Percentiles rank a stretch among this genome's conserved stretches.
Evolutionary conservation across 2,888 invertebrate species (phyloP).

Genomic region (Patella caerulea): DNA sequence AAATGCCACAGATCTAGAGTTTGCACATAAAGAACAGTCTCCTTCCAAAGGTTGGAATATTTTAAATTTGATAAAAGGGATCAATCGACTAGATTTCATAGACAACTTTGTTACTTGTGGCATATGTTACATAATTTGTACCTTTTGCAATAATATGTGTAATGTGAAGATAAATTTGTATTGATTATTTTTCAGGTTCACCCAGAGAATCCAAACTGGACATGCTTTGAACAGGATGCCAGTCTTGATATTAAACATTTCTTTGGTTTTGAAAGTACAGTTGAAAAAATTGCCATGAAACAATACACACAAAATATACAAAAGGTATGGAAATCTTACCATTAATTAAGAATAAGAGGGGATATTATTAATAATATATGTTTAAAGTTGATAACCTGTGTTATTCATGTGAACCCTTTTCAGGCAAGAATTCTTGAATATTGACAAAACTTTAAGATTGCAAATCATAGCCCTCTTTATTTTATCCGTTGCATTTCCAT

Average conservation of each 20-base stretch:
- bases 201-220: conserved; percentile 94
- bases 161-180: neutral
- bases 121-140: no score
- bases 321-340: conserved; percentile 73
- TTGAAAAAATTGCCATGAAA: conserved; percentile 96
- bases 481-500: no score
- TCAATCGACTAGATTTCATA: no score
- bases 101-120: no score
- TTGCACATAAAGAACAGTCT: no score
- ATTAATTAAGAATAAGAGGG: neutral
- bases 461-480: no score
- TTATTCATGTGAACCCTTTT: neutral
- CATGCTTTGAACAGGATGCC: conserved; percentile 95
- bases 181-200: conserved; percentile 79
- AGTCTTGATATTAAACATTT: conserved; percentile 93
- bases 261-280: conserved; percentile 93
- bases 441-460: no score
- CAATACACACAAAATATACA: conserved; percentile 91
- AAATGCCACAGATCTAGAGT: no score
- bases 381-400: neutral
- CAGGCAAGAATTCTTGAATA: no score
- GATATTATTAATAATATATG: neutral
- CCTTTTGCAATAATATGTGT: no score
- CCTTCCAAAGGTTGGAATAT: no score
- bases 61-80: no score